These are phyloP conservation scores for Sebastes schlegelii DNA, from an alignment of 2,113 vertebrate genomes.

Conservation along the genomic window DNA sequence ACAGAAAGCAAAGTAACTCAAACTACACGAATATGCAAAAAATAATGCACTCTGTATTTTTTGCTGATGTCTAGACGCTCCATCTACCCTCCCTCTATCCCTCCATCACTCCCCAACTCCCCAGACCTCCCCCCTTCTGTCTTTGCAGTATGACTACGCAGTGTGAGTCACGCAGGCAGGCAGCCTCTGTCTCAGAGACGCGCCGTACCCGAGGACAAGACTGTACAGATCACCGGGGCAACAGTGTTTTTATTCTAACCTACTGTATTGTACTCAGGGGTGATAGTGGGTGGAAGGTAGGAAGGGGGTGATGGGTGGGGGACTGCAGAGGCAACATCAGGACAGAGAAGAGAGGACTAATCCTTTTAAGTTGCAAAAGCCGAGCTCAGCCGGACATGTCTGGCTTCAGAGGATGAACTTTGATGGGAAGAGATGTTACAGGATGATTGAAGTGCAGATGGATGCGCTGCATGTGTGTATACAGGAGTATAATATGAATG, in stretches of 20 bases:
- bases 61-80: conserved; percentile 14
- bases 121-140: conserved; percentile 10
- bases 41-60: neutral
- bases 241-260: conserved; percentile 36
- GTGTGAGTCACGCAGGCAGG: conserved; percentile 64
- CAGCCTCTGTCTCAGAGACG: conserved; percentile 43
- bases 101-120: conserved; percentile 9
- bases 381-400: conserved; percentile 50
- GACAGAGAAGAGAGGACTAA: conserved; percentile 52
- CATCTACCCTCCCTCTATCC: conserved; percentile 15
- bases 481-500: neutral
- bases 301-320: neutral
- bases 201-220: conserved; percentile 2
- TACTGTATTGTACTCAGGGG: conserved; percentile 20
- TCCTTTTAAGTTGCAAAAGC: conserved; percentile 59
- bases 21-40: conserved; percentile 2
- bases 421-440: conserved; percentile 28
- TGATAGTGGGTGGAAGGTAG: neutral
- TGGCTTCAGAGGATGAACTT: conserved; percentile 48
- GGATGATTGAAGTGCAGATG: conserved; percentile 47
- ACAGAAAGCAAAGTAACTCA: neutral
- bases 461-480: neutral
- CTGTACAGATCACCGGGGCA: conserved; percentile 18
- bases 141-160: conserved; percentile 61
- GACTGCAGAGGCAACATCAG: conserved; percentile 9